Conservation (phyloP, 2,113 vertebrate species). For the Atherinomorus stipes region DNA sequence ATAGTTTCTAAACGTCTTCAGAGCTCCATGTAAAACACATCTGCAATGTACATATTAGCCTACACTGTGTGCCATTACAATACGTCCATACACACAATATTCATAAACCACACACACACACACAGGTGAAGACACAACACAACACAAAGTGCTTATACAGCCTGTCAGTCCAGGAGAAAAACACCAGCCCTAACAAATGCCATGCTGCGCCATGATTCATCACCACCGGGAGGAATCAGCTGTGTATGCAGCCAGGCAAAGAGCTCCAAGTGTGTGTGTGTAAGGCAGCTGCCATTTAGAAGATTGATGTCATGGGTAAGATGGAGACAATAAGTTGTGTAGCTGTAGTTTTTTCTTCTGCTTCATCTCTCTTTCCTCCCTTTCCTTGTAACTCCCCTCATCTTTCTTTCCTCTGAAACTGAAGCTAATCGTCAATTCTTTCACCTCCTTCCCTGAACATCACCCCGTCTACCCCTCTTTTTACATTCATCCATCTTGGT, state of each 20-base stretch:
- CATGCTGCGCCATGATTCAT: constrained; percentile 69
- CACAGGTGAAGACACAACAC: not conserved
- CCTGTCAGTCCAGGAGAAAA: constrained; percentile 58
- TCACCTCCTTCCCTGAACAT: constrained; percentile 5
- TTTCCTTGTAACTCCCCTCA: constrained; percentile 14
- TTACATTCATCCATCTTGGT: constrained; percentile 55
- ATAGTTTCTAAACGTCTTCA: too few relatives aligned
- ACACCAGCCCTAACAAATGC: constrained; percentile 63
- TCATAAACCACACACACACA: constrained; percentile 11
- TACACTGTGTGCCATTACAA: constrained; percentile 27
- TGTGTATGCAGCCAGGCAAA: constrained; percentile 43
- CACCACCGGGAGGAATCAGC: constrained; percentile 50
- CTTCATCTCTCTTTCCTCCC: constrained; percentile 38
- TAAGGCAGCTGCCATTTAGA: constrained; percentile 59
- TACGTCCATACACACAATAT: constrained; percentile 14
- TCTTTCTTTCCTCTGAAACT: constrained; percentile 37
- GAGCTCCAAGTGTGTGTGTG: constrained; percentile 39
- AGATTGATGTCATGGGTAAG: constrained; percentile 72
- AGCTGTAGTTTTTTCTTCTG: constrained; percentile 38
- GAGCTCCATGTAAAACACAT: too few relatives aligned
- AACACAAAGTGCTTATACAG: constrained; percentile 28
- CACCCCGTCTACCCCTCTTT: not conserved
- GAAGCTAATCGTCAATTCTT: constrained; percentile 39
- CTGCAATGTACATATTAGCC: not conserved
- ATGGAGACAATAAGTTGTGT: constrained; percentile 75